Conservation (phyloP, 2,113 vertebrate species). For the Cochlearius cochlearius region DNA sequence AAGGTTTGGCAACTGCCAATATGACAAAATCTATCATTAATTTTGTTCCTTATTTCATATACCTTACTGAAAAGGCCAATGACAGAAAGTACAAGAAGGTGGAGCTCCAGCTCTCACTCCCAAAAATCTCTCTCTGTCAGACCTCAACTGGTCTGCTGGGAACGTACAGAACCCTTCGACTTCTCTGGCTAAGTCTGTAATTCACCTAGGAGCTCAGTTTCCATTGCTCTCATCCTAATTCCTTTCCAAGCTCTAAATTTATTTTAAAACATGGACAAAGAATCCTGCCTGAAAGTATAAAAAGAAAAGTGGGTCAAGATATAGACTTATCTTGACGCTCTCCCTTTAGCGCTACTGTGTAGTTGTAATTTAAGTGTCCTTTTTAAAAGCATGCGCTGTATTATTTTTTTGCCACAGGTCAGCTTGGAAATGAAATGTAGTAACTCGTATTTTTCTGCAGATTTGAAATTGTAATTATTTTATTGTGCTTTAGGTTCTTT, state of each 20-base stretch:
- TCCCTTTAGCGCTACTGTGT: background rate
- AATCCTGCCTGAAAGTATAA: background rate
- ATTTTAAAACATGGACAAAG: background rate
- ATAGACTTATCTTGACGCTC: background rate
- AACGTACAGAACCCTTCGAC: background rate
- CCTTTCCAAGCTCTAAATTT: background rate
- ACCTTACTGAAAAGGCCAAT: background rate
- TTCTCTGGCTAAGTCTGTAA: background rate
- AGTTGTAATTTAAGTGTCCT: background rate
- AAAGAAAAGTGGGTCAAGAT: background rate
- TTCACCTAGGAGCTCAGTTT: background rate
- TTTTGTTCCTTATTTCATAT: background rate
- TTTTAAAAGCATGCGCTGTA: background rate
- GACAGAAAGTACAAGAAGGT: background rate
- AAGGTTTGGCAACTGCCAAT: background rate
- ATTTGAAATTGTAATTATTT: background rate
- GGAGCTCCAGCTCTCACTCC: background rate
- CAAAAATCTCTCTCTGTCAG: background rate
- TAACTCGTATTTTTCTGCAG: background rate
- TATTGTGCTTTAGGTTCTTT: background rate
- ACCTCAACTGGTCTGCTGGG: background rate
- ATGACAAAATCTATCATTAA: background rate
- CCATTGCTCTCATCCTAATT: background rate
- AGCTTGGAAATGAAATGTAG: background rate
- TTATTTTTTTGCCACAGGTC: background rate